phyloP scores from a whole-genome alignment of 2,113 vertebrate genomes.

The Emydocephalus ijimae region DNA sequence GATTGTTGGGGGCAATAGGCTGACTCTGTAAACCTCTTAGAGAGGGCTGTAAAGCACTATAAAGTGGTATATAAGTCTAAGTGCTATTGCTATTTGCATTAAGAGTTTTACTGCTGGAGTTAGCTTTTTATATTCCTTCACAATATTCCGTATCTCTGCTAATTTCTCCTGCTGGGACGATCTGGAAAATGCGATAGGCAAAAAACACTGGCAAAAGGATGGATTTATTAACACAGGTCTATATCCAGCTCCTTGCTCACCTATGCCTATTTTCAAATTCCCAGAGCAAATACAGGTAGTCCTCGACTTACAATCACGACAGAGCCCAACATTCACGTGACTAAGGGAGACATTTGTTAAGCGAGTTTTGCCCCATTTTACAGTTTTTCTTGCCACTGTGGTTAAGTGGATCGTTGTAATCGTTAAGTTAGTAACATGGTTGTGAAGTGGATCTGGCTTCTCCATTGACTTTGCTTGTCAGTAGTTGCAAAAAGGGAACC shows the following conservation, averaged over 20 bases:
- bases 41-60: no score
- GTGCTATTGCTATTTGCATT: not conserved
- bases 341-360: not conserved
- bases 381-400: not conserved
- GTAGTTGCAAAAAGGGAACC: not conserved
- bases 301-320: not conserved
- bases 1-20: no score
- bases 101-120: not conserved
- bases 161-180: not conserved
- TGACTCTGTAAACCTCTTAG: no score
- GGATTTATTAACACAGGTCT: not conserved
- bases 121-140: not conserved
- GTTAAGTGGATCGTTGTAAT: not conserved
- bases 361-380: not conserved
- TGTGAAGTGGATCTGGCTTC: not conserved
- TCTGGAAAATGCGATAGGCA: not conserved
- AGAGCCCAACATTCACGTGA: not conserved
- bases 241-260: not conserved
- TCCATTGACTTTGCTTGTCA: not conserved
- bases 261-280: not conserved
- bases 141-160: not conserved
- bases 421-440: not conserved
- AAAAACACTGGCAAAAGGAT: not conserved
- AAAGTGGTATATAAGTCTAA: no score
- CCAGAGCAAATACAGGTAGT: not conserved